Conservation (phyloP, 2,113 vertebrate genomes). For the Python bivittatus region DNA sequence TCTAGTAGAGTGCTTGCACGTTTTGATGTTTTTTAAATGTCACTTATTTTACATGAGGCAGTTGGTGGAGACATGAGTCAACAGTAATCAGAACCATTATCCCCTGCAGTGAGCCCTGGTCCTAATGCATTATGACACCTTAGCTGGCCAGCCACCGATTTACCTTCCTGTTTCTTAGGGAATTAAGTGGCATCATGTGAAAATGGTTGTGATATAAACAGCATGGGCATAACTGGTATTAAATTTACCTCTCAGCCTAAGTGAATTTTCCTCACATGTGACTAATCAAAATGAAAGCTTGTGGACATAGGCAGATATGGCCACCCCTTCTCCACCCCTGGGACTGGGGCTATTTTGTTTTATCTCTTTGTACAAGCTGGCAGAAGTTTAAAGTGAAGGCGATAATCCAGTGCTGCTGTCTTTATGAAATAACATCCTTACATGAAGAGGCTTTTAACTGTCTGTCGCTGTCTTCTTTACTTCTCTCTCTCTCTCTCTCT, state of each 20-base stretch:
- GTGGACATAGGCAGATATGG: conserved; percentile 86
- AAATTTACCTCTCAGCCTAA: conserved; percentile 90
- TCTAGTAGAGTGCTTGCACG: conserved; percentile 74
- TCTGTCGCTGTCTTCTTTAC: conserved; percentile 73
- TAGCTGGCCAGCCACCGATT: conserved; percentile 83
- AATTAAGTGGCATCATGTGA: conserved; percentile 97
- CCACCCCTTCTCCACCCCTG: conserved; percentile 83
- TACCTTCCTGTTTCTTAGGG: conserved; percentile 90
- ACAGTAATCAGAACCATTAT: conserved; percentile 94
- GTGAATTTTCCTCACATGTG: conserved; percentile 93
- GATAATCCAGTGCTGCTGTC: conserved; percentile 87
- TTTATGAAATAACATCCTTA: conserved; percentile 89
- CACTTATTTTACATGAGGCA: conserved; percentile 93
- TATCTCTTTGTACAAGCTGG: conserved; percentile 87
- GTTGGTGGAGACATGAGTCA: conserved; percentile 86
- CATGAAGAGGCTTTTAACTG: conserved; percentile 90
- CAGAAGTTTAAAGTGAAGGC: conserved; percentile 87
- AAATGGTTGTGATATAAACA: conserved; percentile 97
- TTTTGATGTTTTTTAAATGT: conserved; percentile 93
- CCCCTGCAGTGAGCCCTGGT: conserved; percentile 85
- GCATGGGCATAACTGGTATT: conserved; percentile 94
- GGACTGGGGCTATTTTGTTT: conserved; percentile 89
- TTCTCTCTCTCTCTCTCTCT: not conserved
- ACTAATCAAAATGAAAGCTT: conserved; percentile 97
- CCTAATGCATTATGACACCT: conserved; percentile 90